Evolutionary conservation across 2,888 invertebrate genomes (phyloP), one percentile per base, ranked within the genome.

Genomic region (Drosophila mimica): DNA sequence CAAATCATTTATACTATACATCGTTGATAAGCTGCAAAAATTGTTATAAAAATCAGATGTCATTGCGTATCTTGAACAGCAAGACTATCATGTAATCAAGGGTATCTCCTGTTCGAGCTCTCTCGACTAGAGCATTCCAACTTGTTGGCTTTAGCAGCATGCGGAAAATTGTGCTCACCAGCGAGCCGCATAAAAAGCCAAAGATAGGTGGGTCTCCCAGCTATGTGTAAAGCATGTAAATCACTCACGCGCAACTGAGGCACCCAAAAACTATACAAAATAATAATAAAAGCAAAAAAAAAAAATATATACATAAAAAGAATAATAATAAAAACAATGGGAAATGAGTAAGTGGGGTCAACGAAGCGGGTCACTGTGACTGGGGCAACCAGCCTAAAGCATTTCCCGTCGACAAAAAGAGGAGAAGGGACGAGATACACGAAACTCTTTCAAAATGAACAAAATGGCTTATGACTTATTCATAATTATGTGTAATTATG

Each of bases 401-500:
- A 36, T 63, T 68, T 48, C 46, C 64, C 65, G 63, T 51, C 30
- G n/a, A 30, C n/a, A 51, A 58, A 13, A 36, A 52, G 43, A 8
- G 46, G 62, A 57, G 79, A 25, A 25, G 25, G 17, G 3, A 36
- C 17, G 67, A 68, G 33, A 13, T 38, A 64, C 33, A 49, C 20
- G 49, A 62, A 81, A 63, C 70, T 62, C 60, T 66, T 64, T 56
- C 48, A 49, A 63, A 61, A 53, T 62, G 33, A 68, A 61, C 67
- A 43, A 71, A 80, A 67, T 68, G 74, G 60, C 66, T 66, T 75
- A 69, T 77, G 80, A 77, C 71, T 76, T 67, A 83, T 72, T 76
- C 71, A 88, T 73, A 88, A 83, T 88, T 75, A 78, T 75, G 71
- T 74, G 59, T 76, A 84, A 89, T 89, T 83, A 79, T 89, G 84